Base-by-base conservation (phyloP, 2,113 vertebrate genomes). In the Romanogobio albipinnatus region DNA sequence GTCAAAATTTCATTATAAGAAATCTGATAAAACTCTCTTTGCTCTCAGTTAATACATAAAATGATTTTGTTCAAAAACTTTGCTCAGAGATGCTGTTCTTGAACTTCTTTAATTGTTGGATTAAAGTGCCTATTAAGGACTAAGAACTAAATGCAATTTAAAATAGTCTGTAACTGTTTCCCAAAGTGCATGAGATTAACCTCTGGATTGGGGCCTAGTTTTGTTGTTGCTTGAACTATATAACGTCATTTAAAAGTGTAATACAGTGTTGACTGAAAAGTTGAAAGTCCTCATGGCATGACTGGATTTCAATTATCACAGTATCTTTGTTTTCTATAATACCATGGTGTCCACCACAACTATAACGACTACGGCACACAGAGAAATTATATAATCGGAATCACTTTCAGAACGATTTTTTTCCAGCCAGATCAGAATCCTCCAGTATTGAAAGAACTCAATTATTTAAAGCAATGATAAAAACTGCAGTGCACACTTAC, bases 61-160 rank as follows among this genome's bases (percentile, higher is more conserved):
- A 19, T 70, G 0, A 22, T 29, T 29, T 29, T 6, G 9, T n/a
- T 0, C 22, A 24, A n/a, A n/a, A 76, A 15, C 7, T 53, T 53
- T 76, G 14, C 24, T 51, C 47, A 26, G 47, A 76, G 24, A 76
- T 53, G 14, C 33, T 47, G 43, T 43, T 14, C 4, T 49, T 36
- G 24, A 24, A 73, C 64, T 24, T 78, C 11, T 66, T 82, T 82
- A 45, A 80, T 64, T 73, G 85, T 53, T 79, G 83, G 80, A 90
- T 90, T 90, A 91, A 86, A 81, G 76, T 62, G 24, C 51, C 71
- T 71, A 49, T 83, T 84, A 81, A 29, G 14, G 79, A n/a, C 62
- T 82, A 47, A 78, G 64, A 26, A 22, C 53, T 82, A 85, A 75
- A 81, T 83, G 29, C 24, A 71, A 74, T 84, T 74, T 84, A 82